phyloP scores from a whole-genome alignment of 1,140 invertebrate genomes.

The Bombus ignitus region DNA sequence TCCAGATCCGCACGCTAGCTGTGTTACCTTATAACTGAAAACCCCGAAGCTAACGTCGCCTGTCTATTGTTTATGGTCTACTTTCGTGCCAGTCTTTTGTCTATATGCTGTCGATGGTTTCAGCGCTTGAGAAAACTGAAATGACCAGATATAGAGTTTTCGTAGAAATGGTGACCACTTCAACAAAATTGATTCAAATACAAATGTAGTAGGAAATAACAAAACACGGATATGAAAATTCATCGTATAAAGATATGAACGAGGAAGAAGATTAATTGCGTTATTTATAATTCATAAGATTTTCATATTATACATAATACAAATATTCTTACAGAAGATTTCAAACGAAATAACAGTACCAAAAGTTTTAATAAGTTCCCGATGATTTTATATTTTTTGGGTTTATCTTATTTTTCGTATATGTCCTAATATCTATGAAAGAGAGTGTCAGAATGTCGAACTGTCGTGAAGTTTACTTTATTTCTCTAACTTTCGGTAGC shows the following conservation, averaged over 20 bases:
- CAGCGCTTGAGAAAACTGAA: no score
- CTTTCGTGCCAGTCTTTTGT: no score
- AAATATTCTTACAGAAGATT: no score
- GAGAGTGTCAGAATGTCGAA: neutral
- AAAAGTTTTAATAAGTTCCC: neutral
- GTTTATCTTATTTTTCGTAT: neutral
- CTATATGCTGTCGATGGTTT: no score
- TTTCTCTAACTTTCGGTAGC: slow-evolving; percentile 17
- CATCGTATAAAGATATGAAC: neutral
- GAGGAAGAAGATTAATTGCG: neutral
- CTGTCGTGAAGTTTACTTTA: slow-evolving; percentile 23
- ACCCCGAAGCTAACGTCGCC: no score
- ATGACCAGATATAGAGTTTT: no score
- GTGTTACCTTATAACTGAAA: no score
- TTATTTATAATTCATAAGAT: neutral
- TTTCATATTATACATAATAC: neutral
- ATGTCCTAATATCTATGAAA: neutral
- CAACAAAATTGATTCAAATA: no score
- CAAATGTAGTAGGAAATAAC: neutral
- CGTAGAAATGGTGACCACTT: no score
- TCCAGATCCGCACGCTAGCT: no score
- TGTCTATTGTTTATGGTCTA: no score
- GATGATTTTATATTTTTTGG: neutral
- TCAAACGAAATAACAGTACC: neutral
- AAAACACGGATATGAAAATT: neutral